phyloP scores from a whole-genome alignment of 2,113 vertebrate species.

The Greenwoodochromis staneri region DNA sequence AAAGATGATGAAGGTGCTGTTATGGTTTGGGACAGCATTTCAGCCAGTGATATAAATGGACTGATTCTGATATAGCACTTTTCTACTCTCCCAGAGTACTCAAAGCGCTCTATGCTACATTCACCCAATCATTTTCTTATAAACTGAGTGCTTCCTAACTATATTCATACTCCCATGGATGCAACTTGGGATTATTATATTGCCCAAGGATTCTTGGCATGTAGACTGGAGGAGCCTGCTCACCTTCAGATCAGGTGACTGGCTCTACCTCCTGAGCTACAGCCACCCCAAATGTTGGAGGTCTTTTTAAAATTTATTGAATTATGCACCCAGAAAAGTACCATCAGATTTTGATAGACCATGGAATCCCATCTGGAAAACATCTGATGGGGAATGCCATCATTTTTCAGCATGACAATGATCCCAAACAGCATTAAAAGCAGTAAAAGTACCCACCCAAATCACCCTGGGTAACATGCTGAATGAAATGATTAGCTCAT shows the following conservation, averaged over 20 bases:
- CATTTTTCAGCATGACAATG: background rate
- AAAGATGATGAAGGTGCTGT: background rate
- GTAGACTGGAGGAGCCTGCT: background rate
- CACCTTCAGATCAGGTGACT: background rate
- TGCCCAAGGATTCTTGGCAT: background rate
- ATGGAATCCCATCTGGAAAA: background rate
- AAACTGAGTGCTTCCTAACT: background rate
- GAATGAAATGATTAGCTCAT: background rate
- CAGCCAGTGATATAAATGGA: background rate
- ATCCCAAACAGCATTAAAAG: background rate
- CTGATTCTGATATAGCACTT: rapidly evolving
- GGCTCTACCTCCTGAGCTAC: background rate
- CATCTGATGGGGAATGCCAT: background rate
- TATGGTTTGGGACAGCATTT: background rate
- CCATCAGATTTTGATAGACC: background rate
- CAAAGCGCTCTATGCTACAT: rapidly evolving
- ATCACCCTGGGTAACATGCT: rapidly evolving
- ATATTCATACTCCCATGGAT: background rate
- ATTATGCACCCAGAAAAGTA: background rate
- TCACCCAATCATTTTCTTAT: background rate
- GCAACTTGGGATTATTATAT: background rate
- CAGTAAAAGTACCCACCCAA: background rate
- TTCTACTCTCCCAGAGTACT: background rate
- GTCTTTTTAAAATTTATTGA: background rate
- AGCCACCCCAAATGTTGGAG: background rate